These are phyloP conservation scores for Drosophila repleta DNA, from an alignment of 1,140 invertebrate species.

Conservation along the genomic window DNA sequence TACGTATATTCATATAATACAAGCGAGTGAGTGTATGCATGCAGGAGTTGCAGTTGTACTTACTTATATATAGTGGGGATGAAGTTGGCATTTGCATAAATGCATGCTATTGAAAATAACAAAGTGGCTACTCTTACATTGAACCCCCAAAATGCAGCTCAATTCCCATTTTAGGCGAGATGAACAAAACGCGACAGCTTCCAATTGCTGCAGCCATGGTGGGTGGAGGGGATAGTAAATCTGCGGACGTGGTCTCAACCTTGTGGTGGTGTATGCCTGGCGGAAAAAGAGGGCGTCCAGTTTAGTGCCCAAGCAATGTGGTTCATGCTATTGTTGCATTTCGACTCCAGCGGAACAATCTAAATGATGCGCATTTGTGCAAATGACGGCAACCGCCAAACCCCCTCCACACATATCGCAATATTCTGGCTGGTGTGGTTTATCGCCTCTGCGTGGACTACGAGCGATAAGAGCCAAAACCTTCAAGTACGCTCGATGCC, in stretches of 20 bases:
- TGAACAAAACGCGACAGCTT: constrained; percentile 40
- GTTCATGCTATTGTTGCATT: constrained; percentile 45
- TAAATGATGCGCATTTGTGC: constrained; percentile 54
- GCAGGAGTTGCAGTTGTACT: background rate
- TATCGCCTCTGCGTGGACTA: constrained; percentile 57
- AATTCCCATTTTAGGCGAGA: constrained; percentile 10
- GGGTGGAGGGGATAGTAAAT: background rate
- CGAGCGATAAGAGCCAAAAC: constrained; percentile 64
- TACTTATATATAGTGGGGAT: constrained; percentile 28
- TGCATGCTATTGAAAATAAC: constrained; percentile 56
- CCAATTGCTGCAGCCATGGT: constrained; percentile 12
- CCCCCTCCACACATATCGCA: constrained; percentile 1
- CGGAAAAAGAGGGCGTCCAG: constrained; percentile 1
- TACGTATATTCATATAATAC: background rate
- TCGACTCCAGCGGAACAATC: constrained; percentile 36
- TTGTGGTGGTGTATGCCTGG: background rate
- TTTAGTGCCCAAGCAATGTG: constrained; percentile 34
- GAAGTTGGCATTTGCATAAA: constrained; percentile 63
- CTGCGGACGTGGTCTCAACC: constrained; percentile 1
- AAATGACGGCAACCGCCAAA: constrained; percentile 31
- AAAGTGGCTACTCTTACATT: constrained; percentile 49
- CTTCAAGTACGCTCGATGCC: constrained; percentile 50
- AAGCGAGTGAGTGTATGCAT: background rate
- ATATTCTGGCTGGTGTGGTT: constrained; percentile 38
- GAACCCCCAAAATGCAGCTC: constrained; percentile 29